A percentile compares a stretch with the other conserved stretches of the same genome.
Conservation (phyloP, 2,888 invertebrate genomes). For the Sesia apiformis region DNA sequence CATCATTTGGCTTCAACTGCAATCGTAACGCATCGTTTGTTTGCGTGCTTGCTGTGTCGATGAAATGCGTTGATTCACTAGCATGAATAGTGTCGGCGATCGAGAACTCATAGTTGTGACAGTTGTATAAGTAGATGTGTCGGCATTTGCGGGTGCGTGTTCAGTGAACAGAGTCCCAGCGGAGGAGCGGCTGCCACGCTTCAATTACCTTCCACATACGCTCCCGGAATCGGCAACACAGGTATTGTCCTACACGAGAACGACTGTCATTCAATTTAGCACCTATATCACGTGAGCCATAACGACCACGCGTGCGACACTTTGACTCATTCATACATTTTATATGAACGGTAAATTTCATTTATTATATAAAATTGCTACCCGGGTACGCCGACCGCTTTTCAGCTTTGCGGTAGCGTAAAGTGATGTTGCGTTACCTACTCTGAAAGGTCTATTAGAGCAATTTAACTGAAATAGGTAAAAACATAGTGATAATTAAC, state of each 20-base stretch:
- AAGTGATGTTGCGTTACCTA: not conserved
- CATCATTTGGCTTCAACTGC: too few species aligned
- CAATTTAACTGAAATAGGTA: not conserved
- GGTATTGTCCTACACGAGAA: constrained; percentile 26
- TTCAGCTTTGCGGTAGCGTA: not conserved
- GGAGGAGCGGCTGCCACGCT: constrained; percentile 44
- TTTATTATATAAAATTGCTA: not conserved
- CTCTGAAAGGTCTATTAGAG: not conserved
- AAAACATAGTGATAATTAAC: too few species aligned
- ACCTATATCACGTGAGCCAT: constrained; percentile 2
- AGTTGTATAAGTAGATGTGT: constrained; percentile 1
- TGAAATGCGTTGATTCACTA: too few species aligned
- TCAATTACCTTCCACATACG: constrained; percentile 56
- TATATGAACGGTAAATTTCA: not conserved
- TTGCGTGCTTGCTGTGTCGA: too few species aligned
- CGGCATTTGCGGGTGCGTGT: constrained; percentile 8
- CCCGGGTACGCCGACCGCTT: not conserved
- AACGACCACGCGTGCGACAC: not conserved
- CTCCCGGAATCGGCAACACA: constrained; percentile 39
- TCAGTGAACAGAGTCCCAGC: constrained; percentile 25
- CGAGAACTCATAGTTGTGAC: not conserved
- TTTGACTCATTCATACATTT: not conserved
- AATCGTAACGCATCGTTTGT: too few species aligned
- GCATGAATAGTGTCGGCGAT: not conserved
- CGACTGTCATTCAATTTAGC: constrained; percentile 36